phyloP scores from a whole-genome alignment of 2,113 vertebrate genomes.

The Dinomys branickii region DNA sequence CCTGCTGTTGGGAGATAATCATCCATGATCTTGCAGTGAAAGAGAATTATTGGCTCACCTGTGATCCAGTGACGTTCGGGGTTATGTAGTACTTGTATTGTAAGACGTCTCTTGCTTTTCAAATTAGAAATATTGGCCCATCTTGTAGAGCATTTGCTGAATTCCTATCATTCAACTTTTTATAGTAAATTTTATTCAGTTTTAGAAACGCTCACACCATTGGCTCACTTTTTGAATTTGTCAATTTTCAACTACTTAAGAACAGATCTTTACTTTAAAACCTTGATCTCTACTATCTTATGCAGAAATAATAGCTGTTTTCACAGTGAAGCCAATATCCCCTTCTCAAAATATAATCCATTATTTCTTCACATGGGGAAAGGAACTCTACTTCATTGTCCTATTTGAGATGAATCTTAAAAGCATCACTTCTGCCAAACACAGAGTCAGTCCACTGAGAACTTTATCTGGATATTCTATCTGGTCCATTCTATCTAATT shows the following conservation, averaged over 20 bases:
- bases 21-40: too few species aligned
- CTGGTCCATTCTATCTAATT: neutral
- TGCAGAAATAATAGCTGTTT: neutral
- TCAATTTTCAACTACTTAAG: slow-evolving; percentile 3
- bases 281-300: neutral
- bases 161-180: neutral
- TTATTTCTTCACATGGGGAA: neutral
- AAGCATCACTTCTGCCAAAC: neutral
- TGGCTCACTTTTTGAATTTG: neutral
- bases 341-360: neutral
- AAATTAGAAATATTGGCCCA: neutral
- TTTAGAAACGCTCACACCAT: neutral
- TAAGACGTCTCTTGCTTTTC: neutral
- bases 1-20: too few species aligned
- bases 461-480: neutral
- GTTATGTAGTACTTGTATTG: neutral
- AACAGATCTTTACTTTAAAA: neutral
- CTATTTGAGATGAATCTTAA: neutral
- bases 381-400: neutral
- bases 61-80: neutral
- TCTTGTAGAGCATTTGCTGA: neutral
- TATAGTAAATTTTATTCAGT: neutral
- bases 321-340: neutral
- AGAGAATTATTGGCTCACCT: neutral
- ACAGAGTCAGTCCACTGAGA: neutral